Evolutionary conservation across 1,140 invertebrate species (phyloP).

Genomic region (Aleiodes sp.): DNA sequence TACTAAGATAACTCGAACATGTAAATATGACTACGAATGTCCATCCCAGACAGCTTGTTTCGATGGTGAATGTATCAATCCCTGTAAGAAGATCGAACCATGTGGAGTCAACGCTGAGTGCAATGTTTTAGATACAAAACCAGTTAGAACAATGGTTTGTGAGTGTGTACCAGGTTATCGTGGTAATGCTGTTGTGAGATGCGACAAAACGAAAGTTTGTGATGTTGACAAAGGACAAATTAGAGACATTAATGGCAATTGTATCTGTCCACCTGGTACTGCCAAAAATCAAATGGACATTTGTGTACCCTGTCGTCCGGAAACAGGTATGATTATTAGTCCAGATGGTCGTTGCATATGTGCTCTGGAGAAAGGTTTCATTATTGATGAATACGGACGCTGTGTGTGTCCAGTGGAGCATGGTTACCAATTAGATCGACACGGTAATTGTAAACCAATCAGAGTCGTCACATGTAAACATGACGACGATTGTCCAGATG

Average conservation of each 20-base stretch:
- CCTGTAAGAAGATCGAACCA: conserved; percentile 81
- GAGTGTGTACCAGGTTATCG: conserved; percentile 85
- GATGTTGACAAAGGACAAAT: conserved; percentile 78
- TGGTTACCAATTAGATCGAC: conserved; percentile 73
- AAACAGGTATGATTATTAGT: conserved; percentile 79
- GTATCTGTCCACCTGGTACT: conserved; percentile 78
- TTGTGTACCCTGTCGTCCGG: conserved; percentile 76
- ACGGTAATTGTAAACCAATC: conserved; percentile 74
- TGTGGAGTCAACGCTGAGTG: conserved; percentile 86
- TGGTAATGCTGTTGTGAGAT: conserved; percentile 82
- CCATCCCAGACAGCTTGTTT: conserved; percentile 85
- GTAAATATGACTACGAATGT: conserved; percentile 83
- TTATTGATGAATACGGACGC: conserved; percentile 77
- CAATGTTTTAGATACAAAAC: conserved; percentile 80
- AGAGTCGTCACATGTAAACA: conserved; percentile 72
- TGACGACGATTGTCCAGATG: conserved; percentile 81
- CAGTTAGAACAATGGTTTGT: conserved; percentile 89
- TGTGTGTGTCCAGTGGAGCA: conserved; percentile 80
- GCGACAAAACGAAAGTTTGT: conserved; percentile 77
- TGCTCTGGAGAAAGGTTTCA: conserved; percentile 77
- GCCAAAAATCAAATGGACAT: conserved; percentile 80
- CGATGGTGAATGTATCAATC: conserved; percentile 82
- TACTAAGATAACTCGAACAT: conserved; percentile 70
- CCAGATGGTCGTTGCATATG: conserved; percentile 82
- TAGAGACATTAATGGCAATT: conserved; percentile 74